These are phyloP conservation scores for Podabrus alpinus DNA, from an alignment of 2,888 invertebrate genomes.

Conservation along the genomic window DNA sequence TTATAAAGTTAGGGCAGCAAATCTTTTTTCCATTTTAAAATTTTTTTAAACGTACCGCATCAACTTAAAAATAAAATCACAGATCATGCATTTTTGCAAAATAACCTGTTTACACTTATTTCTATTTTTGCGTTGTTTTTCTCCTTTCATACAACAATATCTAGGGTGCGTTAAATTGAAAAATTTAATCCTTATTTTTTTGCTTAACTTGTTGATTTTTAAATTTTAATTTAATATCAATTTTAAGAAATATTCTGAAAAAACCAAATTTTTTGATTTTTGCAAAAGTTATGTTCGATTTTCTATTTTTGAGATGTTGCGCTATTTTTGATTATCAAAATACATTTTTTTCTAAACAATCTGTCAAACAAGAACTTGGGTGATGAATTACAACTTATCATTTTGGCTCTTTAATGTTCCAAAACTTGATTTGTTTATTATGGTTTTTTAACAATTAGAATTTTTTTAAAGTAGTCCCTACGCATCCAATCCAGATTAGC, in stretches of 20 bases:
- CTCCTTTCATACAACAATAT: too few relatives aligned
- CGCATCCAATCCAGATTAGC: too few relatives aligned
- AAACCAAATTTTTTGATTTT: not conserved
- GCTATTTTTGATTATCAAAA: not conserved
- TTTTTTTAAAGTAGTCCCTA: too few relatives aligned
- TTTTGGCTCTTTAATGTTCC: not conserved
- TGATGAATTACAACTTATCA: not conserved
- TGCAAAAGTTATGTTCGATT: not conserved
- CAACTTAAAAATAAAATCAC: not conserved
- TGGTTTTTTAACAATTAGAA: too few relatives aligned
- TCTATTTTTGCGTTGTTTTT: not conserved
- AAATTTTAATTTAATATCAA: not conserved
- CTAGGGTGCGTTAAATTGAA: too few relatives aligned
- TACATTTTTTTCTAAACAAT: too few relatives aligned
- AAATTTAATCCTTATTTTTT: too few relatives aligned
- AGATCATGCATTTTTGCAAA: not conserved
- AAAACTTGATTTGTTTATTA: too few relatives aligned
- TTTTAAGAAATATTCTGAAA: not conserved
- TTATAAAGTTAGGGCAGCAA: not conserved
- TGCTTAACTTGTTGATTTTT: not conserved
- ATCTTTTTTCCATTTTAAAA: not conserved
- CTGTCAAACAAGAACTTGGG: not conserved
- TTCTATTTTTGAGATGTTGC: not conserved
- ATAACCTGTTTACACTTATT: not conserved
- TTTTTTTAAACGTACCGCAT: too few relatives aligned